Conservation (phyloP, 1,140 invertebrate genomes). For the Archivesica marissinica region DNA sequence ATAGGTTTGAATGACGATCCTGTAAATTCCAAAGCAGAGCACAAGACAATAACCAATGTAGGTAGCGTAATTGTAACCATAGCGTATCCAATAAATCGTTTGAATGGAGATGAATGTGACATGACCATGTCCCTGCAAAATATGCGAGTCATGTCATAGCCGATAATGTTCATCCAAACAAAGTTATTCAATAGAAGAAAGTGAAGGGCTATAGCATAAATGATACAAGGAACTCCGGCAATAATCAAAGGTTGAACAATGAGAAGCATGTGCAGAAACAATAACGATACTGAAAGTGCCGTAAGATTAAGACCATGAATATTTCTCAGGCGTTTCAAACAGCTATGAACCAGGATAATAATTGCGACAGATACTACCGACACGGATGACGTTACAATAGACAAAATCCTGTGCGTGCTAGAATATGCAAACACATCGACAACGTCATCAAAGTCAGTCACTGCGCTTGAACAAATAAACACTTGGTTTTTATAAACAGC, state of each 20-base stretch:
- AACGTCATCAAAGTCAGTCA: not conserved
- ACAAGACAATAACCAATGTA: not conserved
- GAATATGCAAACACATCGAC: not conserved
- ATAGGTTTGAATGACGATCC: not conserved
- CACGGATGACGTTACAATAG: constrained; percentile 18
- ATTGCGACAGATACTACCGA: not conserved
- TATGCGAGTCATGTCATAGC: constrained; percentile 42
- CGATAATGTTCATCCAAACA: constrained; percentile 52
- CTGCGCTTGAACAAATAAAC: constrained; percentile 2
- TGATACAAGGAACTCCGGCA: not conserved
- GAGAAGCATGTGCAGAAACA: constrained; percentile 23
- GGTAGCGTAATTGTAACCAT: not conserved
- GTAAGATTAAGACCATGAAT: constrained; percentile 36
- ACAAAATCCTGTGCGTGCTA: not conserved
- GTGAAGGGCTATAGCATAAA: constrained; percentile 6
- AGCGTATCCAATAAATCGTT: constrained; percentile 20
- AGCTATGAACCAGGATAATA: constrained; percentile 7
- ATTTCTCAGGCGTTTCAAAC: constrained; percentile 3
- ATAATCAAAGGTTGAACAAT: not conserved
- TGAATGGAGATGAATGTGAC: not conserved
- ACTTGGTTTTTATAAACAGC: not conserved
- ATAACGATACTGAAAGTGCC: constrained; percentile 4
- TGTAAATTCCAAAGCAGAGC: not conserved
- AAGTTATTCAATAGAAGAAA: constrained; percentile 27
- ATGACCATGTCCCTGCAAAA: not conserved